Conservation (phyloP, 2,113 vertebrate species). For the Osmerus eperlanus region DNA sequence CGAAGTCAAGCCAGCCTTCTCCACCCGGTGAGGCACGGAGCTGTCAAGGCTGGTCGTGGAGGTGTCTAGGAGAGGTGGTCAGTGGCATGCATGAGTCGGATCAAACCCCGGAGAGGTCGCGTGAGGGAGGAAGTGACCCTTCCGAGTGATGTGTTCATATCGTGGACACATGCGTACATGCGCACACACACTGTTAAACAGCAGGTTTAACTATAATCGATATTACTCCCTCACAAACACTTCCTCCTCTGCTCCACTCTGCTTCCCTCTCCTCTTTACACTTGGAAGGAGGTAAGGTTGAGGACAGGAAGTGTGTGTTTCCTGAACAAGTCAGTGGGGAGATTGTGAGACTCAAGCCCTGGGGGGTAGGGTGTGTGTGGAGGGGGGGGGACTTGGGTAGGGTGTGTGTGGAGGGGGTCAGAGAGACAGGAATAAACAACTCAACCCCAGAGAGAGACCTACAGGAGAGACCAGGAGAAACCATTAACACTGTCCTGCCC, state of each 20-base stretch:
- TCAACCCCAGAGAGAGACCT: constrained; percentile 27
- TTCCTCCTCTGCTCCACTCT: background rate
- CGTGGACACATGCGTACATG: background rate
- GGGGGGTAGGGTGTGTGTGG: constrained; percentile 42
- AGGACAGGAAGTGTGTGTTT: constrained; percentile 72
- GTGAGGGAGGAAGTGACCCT: too few species aligned
- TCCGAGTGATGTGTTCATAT: too few species aligned
- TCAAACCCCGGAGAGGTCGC: too few species aligned
- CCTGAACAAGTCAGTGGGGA: constrained; percentile 48
- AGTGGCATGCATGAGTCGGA: too few species aligned
- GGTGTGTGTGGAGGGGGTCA: constrained; percentile 56
- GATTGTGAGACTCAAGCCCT: constrained; percentile 19
- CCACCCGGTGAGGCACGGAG: constrained; percentile 77
- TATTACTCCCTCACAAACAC: background rate
- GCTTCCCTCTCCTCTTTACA: background rate
- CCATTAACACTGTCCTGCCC: background rate
- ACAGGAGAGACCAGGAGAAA: constrained; percentile 42
- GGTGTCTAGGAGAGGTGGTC: too few species aligned
- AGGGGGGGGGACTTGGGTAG: constrained; percentile 16
- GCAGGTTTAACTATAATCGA: too few species aligned
- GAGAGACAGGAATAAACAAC: constrained; percentile 73
- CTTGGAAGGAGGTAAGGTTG: constrained; percentile 57
- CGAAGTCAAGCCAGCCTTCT: constrained; percentile 86
- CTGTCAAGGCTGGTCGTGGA: background rate
- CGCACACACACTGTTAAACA: background rate